Base-by-base conservation (phyloP, 92 coral and sea anemone species). In the Phenganax subtilis region DNA sequence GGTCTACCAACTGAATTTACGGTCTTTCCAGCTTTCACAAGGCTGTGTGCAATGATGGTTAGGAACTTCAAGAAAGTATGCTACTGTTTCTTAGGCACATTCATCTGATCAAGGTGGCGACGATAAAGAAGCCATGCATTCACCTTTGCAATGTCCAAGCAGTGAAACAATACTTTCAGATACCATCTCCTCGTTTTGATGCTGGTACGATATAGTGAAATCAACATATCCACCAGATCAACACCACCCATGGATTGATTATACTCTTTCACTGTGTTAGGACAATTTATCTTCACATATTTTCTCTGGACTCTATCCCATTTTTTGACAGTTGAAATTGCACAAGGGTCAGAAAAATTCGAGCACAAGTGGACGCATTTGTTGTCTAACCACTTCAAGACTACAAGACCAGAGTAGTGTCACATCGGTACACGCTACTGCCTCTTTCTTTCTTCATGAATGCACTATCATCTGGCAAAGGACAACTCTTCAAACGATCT, bases 1-100 rank as follows among this genome's bases (percentile, higher is more conserved):
- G 77, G 77, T 72, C 77, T 72, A 29, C 77, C 77, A 72, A 72
- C 77, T 6, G 77, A 72, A 57, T 47, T 72, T 72, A 58, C 12
- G 75, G 55, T 69, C 75, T 69, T 69, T 69, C 75, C 75, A 69
- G 75, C 75, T 25, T 28, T 69, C 75, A 31, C 54, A 7, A 69
- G 54, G 20, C 75, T 69, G 51, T 69, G 75, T n/a, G 75, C 75
- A 25, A 69, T 69, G n/a, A 51, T 28, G 10, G 75, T 28, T 7
- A 69, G 10, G 54, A 69, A 69, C 75, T 69, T 15, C 54, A 69
- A 69, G 51, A 69, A 69, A 31, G 75, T 28, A 10, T 6, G 75
- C 75, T 72, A 9, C 76, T 52, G 6, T 15, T 72, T 72, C 31
- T 72, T 72, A 37, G 76, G 76, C 58, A 51, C 76, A 47, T 72